phyloP scores from a whole-genome alignment of 2,888 invertebrate genomes.

The Drosophila robusta region DNA sequence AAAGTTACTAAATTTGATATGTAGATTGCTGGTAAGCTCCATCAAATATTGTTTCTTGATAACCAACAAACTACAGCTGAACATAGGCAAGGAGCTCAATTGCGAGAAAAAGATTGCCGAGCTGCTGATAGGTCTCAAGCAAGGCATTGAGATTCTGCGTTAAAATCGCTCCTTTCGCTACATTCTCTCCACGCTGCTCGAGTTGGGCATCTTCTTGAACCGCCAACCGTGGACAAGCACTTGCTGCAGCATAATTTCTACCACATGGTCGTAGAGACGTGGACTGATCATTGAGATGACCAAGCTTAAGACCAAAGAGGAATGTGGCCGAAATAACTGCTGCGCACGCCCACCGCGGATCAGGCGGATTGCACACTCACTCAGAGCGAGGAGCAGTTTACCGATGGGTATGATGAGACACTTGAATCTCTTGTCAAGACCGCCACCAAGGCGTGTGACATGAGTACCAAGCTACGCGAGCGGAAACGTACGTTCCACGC shows the following conservation, averaged over 20 bases:
- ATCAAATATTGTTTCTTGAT: too few relatives aligned
- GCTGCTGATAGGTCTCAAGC: constrained; percentile 99
- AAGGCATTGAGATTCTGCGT: constrained; percentile 96
- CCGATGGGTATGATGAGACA: constrained; percentile 97
- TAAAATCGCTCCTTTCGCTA: constrained; percentile 97
- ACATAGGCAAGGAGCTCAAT: too few relatives aligned
- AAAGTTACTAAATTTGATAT: too few relatives aligned
- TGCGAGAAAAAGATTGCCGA: constrained; percentile 96
- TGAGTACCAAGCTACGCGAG: constrained; percentile 87
- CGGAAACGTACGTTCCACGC: constrained; percentile 94
- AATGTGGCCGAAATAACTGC: constrained; percentile 88
- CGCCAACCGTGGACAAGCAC: constrained; percentile 99
- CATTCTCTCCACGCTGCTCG: constrained; percentile 96
- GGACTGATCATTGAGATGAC: constrained; percentile 95
- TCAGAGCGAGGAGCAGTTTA: constrained; percentile 88
- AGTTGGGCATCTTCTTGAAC: constrained; percentile 98
- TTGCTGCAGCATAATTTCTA: constrained; percentile 98
- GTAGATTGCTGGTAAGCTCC: too few relatives aligned
- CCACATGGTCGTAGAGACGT: constrained; percentile 97
- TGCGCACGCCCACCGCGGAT: constrained; percentile 83
- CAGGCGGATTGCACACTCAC: constrained; percentile 84
- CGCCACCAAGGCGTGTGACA: constrained; percentile 84
- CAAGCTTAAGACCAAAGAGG: constrained; percentile 92
- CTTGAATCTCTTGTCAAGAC: constrained; percentile 97
- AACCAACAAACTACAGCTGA: too few relatives aligned